Base-by-base conservation (phyloP, 2,113 vertebrate species). In the Rhea pennata region DNA sequence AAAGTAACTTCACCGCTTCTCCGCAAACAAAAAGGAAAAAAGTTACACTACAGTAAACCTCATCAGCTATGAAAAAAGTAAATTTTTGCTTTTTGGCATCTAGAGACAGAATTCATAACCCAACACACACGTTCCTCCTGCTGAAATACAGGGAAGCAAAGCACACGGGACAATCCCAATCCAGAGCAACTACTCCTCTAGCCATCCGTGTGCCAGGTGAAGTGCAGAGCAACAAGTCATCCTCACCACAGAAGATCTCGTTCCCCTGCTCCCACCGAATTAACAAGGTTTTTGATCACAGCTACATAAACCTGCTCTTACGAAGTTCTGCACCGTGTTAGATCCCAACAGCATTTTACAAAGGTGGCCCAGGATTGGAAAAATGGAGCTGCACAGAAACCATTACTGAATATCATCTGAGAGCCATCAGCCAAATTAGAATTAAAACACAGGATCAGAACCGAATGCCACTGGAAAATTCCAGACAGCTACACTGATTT, bases 361-460 rank as follows among this genome's bases (percentile, higher is more conserved):
- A 20, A 88, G 51, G n/a, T 29, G 64, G 22, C 15, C 15, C 65
- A 78, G 51, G 61, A 31, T 5, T n/a, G 40, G 22, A 29, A 84
- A 70, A 51, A 77, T 9, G 67, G 11, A 71, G 42, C 33, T 85
- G 20, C 62, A 75, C 20, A 67, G 19, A 88, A 88, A 46, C 58
- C 72, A 70, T 82, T 61, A 39, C 53, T 81, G 20, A 4, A 36
- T 58, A 85, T 66, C 54, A 92, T 24, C 72, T 51, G 69, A 77
- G 59, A 65, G 42, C 72, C 81, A 88, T 84, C 90, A 85, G 92
- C 80, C 86, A 94, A 84, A 86, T 8, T 40, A 62, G 53, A 67
- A 92, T 83, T 85, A 94, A 89, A 91, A 95, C n/a, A 70, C 84
- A 91, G 58, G 64, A 62, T 84, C 53, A 66, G 89, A 79, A 59